phyloP scores from a whole-genome alignment of 2,113 vertebrate species.

The Anolis carolinensis region DNA sequence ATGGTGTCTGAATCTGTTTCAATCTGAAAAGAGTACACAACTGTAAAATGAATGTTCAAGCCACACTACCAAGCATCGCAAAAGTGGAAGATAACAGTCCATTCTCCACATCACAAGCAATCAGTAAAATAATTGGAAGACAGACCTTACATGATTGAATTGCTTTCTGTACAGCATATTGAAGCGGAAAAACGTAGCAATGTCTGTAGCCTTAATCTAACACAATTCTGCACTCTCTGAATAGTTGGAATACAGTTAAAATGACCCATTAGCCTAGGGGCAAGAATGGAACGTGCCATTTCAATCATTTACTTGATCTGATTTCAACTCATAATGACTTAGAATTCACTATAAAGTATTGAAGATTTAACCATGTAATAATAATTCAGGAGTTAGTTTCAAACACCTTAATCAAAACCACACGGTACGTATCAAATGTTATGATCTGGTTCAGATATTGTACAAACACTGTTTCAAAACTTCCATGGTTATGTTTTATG shows the following conservation, averaged over 20 bases:
- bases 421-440: conserved; percentile 37
- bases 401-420: conserved; percentile 58
- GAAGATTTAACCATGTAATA: conserved; percentile 58
- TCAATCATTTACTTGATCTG: conserved; percentile 59
- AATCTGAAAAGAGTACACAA: conserved; percentile 35
- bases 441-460: conserved; percentile 6
- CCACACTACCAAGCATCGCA: conserved; percentile 34
- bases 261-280: conserved; percentile 15
- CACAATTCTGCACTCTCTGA: conserved; percentile 11
- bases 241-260: conserved; percentile 37
- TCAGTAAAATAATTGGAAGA: conserved; percentile 48
- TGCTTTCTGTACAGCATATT: conserved; percentile 24
- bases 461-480: not conserved
- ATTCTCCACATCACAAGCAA: conserved; percentile 47
- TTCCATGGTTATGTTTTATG: conserved; percentile 22
- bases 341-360: conserved; percentile 69
- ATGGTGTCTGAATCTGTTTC: conserved; percentile 25
- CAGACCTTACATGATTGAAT: conserved; percentile 41
- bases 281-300: conserved; percentile 10
- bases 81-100: conserved; percentile 44
- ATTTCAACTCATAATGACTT: conserved; percentile 36
- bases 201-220: conserved; percentile 7
- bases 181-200: conserved; percentile 32
- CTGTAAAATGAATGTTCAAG: conserved; percentile 39
- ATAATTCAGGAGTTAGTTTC: conserved; percentile 66